These are phyloP conservation scores for Falco punctatus DNA, from an alignment of 2,113 vertebrate genomes.

Conservation along the genomic window DNA sequence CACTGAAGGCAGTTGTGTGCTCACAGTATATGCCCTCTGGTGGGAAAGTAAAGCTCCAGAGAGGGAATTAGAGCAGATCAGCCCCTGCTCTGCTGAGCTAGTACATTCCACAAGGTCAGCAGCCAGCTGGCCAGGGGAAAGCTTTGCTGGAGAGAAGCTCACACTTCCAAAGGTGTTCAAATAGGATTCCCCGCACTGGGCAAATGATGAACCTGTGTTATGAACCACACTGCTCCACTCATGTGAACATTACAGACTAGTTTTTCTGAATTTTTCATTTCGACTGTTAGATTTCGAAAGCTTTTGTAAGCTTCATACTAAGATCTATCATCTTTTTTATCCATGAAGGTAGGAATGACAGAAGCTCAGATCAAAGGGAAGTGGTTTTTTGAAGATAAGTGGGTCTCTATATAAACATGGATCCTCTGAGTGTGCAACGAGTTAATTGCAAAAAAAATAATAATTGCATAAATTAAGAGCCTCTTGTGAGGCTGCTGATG, in stretches of 20 bases:
- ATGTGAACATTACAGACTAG: background rate
- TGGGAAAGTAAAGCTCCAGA: slow-evolving; percentile 42
- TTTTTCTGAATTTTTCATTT: background rate
- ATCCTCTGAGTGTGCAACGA: background rate
- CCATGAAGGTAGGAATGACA: background rate
- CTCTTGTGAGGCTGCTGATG: background rate
- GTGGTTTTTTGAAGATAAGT: slow-evolving; percentile 14
- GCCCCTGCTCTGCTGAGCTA: slow-evolving; percentile 12
- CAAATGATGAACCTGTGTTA: fast-evolving
- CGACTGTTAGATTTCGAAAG: background rate
- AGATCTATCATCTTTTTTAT: background rate
- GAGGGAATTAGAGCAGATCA: slow-evolving; percentile 43
- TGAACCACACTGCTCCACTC: background rate
- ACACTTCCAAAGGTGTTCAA: slow-evolving; percentile 4
- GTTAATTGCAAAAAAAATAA: slow-evolving; percentile 7
- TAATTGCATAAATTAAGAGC: background rate
- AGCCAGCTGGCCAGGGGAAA: background rate
- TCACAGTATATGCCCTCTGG: slow-evolving; percentile 42
- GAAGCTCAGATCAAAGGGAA: slow-evolving; percentile 43
- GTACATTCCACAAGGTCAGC: slow-evolving; percentile 25
- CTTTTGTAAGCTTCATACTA: background rate
- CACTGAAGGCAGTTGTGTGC: slow-evolving; percentile 8
- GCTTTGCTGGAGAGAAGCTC: background rate
- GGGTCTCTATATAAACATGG: background rate
- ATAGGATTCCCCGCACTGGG: background rate